These are phyloP conservation scores for Medauroidea extradentata DNA, from an alignment of 1,140 invertebrate species.

Conservation along the genomic window DNA sequence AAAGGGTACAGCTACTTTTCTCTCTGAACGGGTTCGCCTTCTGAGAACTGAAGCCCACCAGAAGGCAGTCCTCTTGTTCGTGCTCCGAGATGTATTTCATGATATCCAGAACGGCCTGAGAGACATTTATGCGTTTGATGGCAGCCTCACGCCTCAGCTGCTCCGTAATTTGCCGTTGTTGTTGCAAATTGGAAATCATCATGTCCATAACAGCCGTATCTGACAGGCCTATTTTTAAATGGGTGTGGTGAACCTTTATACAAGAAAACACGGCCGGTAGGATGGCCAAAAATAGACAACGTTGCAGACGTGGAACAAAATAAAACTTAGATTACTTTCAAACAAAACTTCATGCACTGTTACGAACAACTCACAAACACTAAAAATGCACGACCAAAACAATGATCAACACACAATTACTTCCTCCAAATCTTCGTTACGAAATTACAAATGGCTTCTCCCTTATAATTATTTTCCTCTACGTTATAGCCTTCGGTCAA, in stretches of 20 bases:
- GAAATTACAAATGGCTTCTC: too few relatives aligned
- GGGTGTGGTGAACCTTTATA: conserved; percentile 9
- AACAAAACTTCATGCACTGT: too few relatives aligned
- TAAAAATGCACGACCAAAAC: too few relatives aligned
- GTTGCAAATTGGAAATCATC: conserved; percentile 85
- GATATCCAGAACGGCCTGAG: conserved; percentile 88
- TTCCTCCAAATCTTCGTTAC: too few relatives aligned
- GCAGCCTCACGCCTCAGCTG: conserved; percentile 89
- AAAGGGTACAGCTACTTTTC: conserved; percentile 83
- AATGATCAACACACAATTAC: too few relatives aligned
- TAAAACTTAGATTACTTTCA: too few relatives aligned
- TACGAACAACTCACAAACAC: too few relatives aligned
- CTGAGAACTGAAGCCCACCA: conserved; percentile 92
- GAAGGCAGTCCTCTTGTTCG: conserved; percentile 90
- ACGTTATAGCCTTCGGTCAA: too few relatives aligned
- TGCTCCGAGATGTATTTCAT: conserved; percentile 91
- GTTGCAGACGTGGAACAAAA: too few relatives aligned
- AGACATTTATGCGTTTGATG: conserved; percentile 80
- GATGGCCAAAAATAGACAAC: too few relatives aligned
- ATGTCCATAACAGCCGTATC: conserved; percentile 83
- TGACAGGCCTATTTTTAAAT: conserved; percentile 67
- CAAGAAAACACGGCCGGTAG: too few relatives aligned
- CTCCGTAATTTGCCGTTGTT: conserved; percentile 88
- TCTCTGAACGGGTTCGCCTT: conserved; percentile 97
- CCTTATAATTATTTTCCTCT: too few relatives aligned